Evolutionary conservation across 2,888 invertebrate genomes (phyloP), one percentile per base, ranked within the genome.

Genomic region (Synanthedon tipuliformis): DNA sequence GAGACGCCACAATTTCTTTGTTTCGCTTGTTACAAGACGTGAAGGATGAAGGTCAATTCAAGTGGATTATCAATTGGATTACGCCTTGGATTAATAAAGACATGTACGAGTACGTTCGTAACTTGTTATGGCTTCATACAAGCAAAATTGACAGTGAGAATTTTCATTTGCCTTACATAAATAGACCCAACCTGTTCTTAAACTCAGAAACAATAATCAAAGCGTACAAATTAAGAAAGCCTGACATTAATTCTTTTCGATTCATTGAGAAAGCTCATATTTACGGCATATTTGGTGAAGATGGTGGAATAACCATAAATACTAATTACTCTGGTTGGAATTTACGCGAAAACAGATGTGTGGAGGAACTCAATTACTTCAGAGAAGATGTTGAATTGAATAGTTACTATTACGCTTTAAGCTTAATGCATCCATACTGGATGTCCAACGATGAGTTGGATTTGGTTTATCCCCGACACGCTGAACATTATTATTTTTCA

Each of bases 371-470:
- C 11, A 89, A 89, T 54, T 92, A 92, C 63, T 92, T 91, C 64
- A 89, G 88, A 57, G 91, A 92, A 79, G 92, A 92, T 59, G 78
- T 91, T 53, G 89, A 88, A 23, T 66, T 91, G 11, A 91, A 90
- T 65, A 76, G 85, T 50, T 91, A 87, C 67, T 90, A 91, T 69
- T 89, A 87, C 59, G 89, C 87, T 58, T 73, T 89, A 59, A 88
- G 91, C 60, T 66, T 89, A 48, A 71, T 89, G 55, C 87, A 82
- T 62, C 91, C 91, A 2, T 90, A 87, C 70, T 91, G 90, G 89
- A 80, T 91, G 81, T 74, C 78, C 5, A 81, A 83, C 54, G 77
- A 84, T 40, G 86, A 88, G 59, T 67, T 85, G 5, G 77, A 79
- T 54, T 64, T 70, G 53, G 56, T 70, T 1, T 78, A 82, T 63